Evolutionary conservation across 2,888 invertebrate species (phyloP).

Genomic region (Nowickia ferox): DNA sequence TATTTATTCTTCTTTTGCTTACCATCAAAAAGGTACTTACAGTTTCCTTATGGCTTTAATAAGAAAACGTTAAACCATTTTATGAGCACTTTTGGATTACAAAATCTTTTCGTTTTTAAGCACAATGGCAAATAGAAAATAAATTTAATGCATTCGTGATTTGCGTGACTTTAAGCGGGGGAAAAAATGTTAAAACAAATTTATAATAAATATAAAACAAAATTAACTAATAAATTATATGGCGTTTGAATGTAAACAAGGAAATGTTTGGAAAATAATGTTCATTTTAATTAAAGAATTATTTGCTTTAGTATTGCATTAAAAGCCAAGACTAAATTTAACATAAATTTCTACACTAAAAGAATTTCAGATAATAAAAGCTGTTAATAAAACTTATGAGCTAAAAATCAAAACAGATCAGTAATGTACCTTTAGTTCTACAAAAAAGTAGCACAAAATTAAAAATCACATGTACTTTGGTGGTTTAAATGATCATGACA

Average conservation of each 20-base stretch:
- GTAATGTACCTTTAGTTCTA: too few species aligned
- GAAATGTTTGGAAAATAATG: constrained; percentile 44
- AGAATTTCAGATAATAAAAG: not conserved
- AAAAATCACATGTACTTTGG: too few species aligned
- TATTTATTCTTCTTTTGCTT: not conserved
- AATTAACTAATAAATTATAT: constrained; percentile 53
- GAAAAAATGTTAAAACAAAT: constrained; percentile 32
- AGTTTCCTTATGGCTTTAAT: constrained; percentile 21
- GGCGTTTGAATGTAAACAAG: constrained; percentile 44
- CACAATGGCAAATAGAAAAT: constrained; percentile 6
- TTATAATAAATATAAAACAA: constrained; percentile 44
- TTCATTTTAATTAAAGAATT: constrained; percentile 29
- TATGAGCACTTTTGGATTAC: constrained; percentile 53
- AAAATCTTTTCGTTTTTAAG: constrained; percentile 40
- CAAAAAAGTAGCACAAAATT: too few species aligned
- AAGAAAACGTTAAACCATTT: constrained; percentile 36
- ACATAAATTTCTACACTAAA: not conserved
- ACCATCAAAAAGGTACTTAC: not conserved
- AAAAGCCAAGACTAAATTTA: not conserved
- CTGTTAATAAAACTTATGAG: not conserved
- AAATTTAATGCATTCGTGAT: constrained; percentile 34
- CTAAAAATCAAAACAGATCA: not conserved
- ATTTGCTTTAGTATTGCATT: not conserved
- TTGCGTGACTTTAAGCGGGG: constrained; percentile 51
- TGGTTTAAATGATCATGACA: too few species aligned